Evolutionary conservation across 2,113 vertebrate genomes (phyloP).

Genomic region (Rhabdomys dilectus): DNA sequence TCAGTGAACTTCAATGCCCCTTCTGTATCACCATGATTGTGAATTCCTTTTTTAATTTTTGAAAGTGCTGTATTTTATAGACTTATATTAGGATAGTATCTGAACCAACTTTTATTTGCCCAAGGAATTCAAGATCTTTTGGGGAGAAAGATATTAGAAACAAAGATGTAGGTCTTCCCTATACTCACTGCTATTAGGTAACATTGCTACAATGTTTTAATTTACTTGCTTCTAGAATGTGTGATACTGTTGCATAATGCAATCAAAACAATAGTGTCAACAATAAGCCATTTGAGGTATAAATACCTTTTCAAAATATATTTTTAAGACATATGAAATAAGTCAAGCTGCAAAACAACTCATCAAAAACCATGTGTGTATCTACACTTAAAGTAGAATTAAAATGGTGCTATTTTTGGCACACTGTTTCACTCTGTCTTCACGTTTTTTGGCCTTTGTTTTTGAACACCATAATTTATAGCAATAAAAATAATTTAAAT

Average conservation of each 20-base stretch:
- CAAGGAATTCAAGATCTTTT: neutral
- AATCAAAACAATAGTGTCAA: neutral
- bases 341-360: neutral
- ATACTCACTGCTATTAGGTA: neutral
- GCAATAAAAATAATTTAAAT: slow-evolving; percentile 4
- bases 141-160: neutral
- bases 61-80: neutral
- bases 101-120: neutral
- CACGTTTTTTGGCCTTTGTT: neutral
- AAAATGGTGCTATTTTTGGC: neutral
- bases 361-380: neutral
- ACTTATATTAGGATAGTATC: neutral
- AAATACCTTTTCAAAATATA: neutral
- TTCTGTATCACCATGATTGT: neutral
- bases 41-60: neutral
- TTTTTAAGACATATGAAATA: neutral
- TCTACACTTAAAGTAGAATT: neutral
- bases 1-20: neutral
- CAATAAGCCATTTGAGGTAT: neutral
- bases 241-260: neutral
- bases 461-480: neutral
- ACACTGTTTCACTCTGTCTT: neutral
- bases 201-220: neutral
- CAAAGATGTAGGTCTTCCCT: neutral
- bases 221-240: neutral